Evolutionary conservation across 2,888 invertebrate species (phyloP), one percentile per base, ranked within the genome.

Genomic region (Polyploca ridens): DNA sequence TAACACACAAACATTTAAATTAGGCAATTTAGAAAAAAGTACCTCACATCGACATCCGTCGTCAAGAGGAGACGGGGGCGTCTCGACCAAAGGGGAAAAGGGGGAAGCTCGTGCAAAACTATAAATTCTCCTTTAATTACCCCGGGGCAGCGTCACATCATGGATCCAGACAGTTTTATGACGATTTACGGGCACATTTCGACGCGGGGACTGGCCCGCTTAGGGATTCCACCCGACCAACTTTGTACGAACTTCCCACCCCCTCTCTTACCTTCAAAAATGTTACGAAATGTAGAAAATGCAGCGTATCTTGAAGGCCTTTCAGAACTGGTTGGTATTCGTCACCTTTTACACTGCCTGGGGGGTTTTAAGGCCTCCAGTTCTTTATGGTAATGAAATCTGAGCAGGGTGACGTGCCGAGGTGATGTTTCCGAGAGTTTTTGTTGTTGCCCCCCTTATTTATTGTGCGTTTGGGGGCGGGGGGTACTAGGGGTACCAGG

Each of bases 131-230:
- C 92, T 94, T 94, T 94, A 94, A 94, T 94, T 94, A 94, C 94
- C 94, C 94, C 90, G 88, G 94, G 94, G 94, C 94, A 94, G 94
- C 94, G 96, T 96, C 96, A 96, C 95, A 95, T 95, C 96, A 95
- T 95, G 94, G 95, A 95, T 95, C 95, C 94, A 95, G 96, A 96
- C 96, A 95, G 95, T 96, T 96, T 96, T 96, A 96, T 96, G 96
- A 96, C 91, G 90, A 92, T 92, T 92, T 92, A 92, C 91, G 90
- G 88, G 83, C 91, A 86, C 94, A 94, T 94, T 94, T 94, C 94
- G 94, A 93, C 94, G 95, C 94, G 88, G 82, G 90, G 82, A 86
- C 78, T 86, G 83, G 86, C 88, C 85, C 78, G 83, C 88, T 84
- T 86, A 88, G 90, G 88, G 89, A 85, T 85, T 77, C 83, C 77